Conservation (phyloP, 2,888 invertebrate genomes). For the Neria commutata region DNA sequence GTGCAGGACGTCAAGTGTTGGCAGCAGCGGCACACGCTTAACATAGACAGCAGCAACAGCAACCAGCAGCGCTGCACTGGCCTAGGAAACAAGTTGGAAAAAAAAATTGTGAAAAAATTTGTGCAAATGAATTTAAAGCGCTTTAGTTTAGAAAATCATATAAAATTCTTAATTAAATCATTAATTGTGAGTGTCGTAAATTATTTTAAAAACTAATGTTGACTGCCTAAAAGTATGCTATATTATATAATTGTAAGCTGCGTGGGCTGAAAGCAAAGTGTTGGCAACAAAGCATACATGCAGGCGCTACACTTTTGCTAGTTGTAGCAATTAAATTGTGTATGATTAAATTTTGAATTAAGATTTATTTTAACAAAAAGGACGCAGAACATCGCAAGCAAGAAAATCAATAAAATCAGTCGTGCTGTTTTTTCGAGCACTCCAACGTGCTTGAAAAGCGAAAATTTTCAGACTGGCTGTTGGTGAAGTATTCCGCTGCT, state of each 20-base stretch:
- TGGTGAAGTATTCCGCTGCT: no score
- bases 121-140: not conserved
- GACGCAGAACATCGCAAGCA: not conserved
- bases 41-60: not conserved
- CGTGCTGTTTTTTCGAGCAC: no score
- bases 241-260: slow-evolving; percentile 3
- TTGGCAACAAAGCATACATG: no score
- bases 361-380: not conserved
- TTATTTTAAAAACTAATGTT: not conserved
- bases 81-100: slow-evolving; percentile 12
- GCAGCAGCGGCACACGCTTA: not conserved
- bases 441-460: not conserved
- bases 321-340: no score
- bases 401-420: slow-evolving; percentile 4
- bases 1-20: slow-evolving; percentile 12
- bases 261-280: no score
- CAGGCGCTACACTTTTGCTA: no score
- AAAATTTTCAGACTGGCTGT: not conserved
- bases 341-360: not conserved
- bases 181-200: no score
- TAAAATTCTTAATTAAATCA: no score
- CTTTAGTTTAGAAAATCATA: not conserved
- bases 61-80: slow-evolving; percentile 4
- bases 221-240: not conserved
- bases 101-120: slow-evolving; percentile 8